These are phyloP conservation scores for Acromyrmex heyeri DNA, from an alignment of 1,140 invertebrate species.

Conservation along the genomic window DNA sequence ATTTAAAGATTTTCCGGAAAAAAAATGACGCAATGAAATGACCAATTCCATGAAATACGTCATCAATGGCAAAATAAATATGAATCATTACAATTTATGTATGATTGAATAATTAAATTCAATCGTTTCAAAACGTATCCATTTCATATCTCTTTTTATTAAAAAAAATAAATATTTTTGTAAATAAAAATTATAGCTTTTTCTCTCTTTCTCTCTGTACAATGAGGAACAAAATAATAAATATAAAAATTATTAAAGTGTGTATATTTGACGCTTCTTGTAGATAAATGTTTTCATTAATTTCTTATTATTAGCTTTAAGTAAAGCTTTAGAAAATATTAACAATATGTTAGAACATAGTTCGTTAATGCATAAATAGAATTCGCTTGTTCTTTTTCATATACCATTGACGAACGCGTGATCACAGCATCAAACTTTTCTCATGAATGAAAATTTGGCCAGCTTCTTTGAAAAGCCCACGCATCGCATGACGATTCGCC, in stretches of 20 bases:
- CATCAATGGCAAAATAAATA: slow-evolving; percentile 7
- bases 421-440: background rate
- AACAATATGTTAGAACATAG: background rate
- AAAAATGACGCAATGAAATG: background rate
- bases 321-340: background rate
- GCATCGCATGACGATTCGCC: slow-evolving; percentile 32
- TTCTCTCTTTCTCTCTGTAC: no score
- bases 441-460: slow-evolving; percentile 73
- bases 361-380: background rate
- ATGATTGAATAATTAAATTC: background rate
- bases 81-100: background rate
- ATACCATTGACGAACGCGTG: background rate
- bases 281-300: background rate
- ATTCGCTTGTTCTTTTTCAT: background rate
- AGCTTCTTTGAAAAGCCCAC: slow-evolving; percentile 36
- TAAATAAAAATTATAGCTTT: no score
- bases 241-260: background rate
- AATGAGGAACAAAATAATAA: background rate
- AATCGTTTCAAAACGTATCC: background rate
- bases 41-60: background rate
- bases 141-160: background rate
- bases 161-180: background rate
- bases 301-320: background rate
- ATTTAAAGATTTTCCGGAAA: slow-evolving; percentile 6
- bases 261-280: background rate